A percentile compares a stretch with the other conserved stretches of the same genome.
phyloP scores from a whole-genome alignment of 2,113 vertebrate species.

The Craseonycteris thonglongyai region DNA sequence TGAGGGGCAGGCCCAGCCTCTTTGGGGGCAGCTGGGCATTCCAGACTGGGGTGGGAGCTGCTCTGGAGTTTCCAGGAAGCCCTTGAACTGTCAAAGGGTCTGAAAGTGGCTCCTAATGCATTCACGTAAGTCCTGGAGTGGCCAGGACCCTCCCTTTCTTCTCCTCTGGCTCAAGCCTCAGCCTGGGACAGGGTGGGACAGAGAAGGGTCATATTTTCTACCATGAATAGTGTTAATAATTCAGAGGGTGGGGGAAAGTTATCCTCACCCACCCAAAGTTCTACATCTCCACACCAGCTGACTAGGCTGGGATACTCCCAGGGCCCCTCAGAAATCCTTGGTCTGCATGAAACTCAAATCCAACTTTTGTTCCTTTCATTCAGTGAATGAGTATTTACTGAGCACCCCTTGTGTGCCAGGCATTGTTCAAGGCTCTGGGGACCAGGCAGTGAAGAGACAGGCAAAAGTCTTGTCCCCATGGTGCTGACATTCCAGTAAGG shows the following conservation, averaged over 20 bases:
- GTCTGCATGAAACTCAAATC: neutral
- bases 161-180: neutral
- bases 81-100: neutral
- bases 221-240: neutral
- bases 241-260: fast-evolving
- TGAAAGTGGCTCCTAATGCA: neutral
- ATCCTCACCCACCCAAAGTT: neutral
- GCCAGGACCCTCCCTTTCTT: neutral
- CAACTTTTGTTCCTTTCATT: neutral
- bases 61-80: neutral
- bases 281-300: neutral
- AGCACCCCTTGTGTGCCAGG: neutral
- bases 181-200: neutral
- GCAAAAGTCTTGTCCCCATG: neutral
- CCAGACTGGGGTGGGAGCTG: neutral
- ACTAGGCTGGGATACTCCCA: neutral
- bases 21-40: neutral
- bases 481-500: neutral
- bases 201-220: neutral
- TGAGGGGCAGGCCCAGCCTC: neutral
- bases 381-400: neutral
- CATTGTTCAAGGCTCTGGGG: neutral
- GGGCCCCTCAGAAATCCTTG: neutral
- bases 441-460: neutral
- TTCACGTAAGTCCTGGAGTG: neutral